Conservation (phyloP, 2,113 vertebrate genomes). For the Rhinoderma darwinii region DNA sequence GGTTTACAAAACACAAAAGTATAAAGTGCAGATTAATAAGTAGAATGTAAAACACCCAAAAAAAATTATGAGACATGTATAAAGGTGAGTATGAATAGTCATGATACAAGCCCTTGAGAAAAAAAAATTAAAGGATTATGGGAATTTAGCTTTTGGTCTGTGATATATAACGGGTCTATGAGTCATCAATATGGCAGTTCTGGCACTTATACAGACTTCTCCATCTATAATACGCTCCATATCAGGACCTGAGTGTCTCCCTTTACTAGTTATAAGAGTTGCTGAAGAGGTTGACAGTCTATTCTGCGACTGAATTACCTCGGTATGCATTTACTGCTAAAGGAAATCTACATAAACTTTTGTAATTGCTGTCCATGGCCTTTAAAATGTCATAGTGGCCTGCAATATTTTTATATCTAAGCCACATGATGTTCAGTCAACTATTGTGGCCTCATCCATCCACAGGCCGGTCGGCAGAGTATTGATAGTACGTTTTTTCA, state of each 20-base stretch:
- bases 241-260: background rate
- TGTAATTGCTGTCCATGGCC: background rate
- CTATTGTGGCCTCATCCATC: too few relatives aligned
- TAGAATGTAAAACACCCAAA: background rate
- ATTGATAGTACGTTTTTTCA: too few relatives aligned
- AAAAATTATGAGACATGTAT: too few relatives aligned
- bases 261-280: background rate
- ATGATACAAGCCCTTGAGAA: background rate
- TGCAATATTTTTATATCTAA: too few relatives aligned
- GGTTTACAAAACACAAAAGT: background rate
- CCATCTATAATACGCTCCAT: background rate
- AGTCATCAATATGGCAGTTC: conserved; percentile 24
- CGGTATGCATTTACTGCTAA: background rate
- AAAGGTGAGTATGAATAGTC: conserved; percentile 23
- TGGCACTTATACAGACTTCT: conserved; percentile 12
- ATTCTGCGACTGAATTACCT: background rate
- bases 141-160: conserved; percentile 8
- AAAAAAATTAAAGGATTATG: conserved; percentile 29
- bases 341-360: background rate
- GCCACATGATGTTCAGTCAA: too few relatives aligned
- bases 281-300: background rate
- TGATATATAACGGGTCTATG: conserved; percentile 34
- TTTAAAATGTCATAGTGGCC: too few relatives aligned
- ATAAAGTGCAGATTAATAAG: background rate
- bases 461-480: too few relatives aligned